A percentile compares a stretch with the other conserved stretches of the same genome.
These are phyloP conservation scores for Eustalomyia histrio DNA, from an alignment of 2,888 invertebrate genomes.

Conservation along the genomic window DNA sequence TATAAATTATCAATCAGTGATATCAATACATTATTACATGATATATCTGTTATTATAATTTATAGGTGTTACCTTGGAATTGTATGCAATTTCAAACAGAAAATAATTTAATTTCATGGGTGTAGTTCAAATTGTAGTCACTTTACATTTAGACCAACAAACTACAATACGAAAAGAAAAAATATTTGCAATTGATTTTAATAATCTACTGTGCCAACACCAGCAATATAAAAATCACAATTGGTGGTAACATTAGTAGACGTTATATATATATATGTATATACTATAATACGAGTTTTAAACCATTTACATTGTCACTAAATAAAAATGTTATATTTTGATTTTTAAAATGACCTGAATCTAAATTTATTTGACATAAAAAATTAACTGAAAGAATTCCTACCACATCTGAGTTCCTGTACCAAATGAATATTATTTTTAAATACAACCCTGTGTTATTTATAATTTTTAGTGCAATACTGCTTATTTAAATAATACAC, in stretches of 20 bases:
- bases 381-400: no score
- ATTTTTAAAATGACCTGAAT: no score
- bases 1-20: background rate
- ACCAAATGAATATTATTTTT: no score
- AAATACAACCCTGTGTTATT: no score
- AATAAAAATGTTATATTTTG: background rate
- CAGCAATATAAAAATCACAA: constrained; percentile 23
- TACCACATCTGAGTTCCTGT: no score
- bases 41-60: constrained; percentile 21
- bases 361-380: no score
- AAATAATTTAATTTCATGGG: constrained; percentile 64
- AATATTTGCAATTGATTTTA: constrained; percentile 43
- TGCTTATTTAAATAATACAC: no score
- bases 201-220: constrained; percentile 41
- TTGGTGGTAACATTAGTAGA: constrained; percentile 25
- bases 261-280: background rate
- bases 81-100: constrained; percentile 46
- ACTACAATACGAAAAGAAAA: constrained; percentile 3
- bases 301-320: background rate
- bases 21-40: constrained; percentile 1
- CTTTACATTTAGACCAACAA: constrained; percentile 23
- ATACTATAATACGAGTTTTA: background rate
- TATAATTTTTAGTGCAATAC: no score
- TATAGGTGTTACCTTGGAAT: constrained; percentile 61
- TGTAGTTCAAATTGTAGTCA: constrained; percentile 56